Conservation (phyloP, 2,113 vertebrate genomes). For the Ornithorhynchus anatinus region DNA sequence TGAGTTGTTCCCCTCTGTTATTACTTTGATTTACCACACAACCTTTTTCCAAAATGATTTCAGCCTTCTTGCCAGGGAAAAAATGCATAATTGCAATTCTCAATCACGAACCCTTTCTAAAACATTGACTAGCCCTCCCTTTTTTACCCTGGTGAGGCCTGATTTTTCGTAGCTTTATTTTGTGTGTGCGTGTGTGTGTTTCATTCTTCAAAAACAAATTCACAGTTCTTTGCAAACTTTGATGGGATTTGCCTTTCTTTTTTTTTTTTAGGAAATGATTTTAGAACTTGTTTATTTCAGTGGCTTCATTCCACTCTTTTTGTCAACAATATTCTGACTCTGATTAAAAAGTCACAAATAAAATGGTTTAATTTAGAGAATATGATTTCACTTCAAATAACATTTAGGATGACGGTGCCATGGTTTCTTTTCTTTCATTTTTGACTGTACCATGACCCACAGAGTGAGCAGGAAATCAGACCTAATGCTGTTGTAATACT, state of each 20-base stretch:
- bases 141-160: constrained; percentile 1
- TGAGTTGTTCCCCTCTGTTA: constrained; percentile 6
- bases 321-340: neutral
- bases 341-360: neutral
- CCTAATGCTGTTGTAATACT: too few relatives aligned
- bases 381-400: neutral
- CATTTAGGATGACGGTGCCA: neutral
- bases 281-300: neutral
- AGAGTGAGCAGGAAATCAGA: too few relatives aligned
- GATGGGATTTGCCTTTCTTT: neutral
- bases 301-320: neutral
- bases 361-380: neutral
- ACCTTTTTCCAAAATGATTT: constrained; percentile 13
- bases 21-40: constrained; percentile 25
- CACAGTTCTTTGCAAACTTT: constrained; percentile 3
- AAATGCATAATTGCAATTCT: neutral
- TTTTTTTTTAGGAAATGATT: neutral
- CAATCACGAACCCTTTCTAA: constrained; percentile 19
- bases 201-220: neutral
- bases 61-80: neutral
- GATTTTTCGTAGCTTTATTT: neutral
- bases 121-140: neutral
- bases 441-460: too few relatives aligned
- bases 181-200: neutral
- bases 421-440: neutral